Evolutionary conservation across 1,140 invertebrate genomes (phyloP).

Genomic region (Drosophila mayri): DNA sequence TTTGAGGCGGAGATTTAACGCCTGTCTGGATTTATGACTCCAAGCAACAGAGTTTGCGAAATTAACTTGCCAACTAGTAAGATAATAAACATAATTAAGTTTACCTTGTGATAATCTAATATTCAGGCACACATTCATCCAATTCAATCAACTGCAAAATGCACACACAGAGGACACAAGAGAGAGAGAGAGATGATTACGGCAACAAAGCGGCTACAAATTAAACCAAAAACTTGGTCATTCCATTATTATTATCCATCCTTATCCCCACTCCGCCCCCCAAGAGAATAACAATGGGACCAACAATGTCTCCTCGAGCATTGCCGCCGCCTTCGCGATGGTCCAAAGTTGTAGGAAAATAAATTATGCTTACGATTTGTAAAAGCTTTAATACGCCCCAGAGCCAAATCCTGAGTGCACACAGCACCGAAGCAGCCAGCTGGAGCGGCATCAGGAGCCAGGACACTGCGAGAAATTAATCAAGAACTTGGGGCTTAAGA

Average conservation of each 20-base stretch:
- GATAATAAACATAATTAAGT: slow-evolving; percentile 35
- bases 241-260: slow-evolving; percentile 41
- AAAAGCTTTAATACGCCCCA: slow-evolving; percentile 79
- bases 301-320: slow-evolving; percentile 40
- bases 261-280: background rate
- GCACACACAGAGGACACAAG: slow-evolving; percentile 13
- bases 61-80: slow-evolving; percentile 22
- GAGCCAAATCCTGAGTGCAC: slow-evolving; percentile 79
- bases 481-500: background rate
- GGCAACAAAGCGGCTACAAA: slow-evolving; percentile 55
- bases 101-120: slow-evolving; percentile 29
- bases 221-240: slow-evolving; percentile 55
- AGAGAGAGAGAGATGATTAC: background rate
- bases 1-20: slow-evolving; percentile 54
- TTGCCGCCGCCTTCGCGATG: slow-evolving; percentile 6
- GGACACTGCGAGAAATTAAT: slow-evolving; percentile 7
- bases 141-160: slow-evolving; percentile 50
- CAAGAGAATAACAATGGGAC: slow-evolving; percentile 12
- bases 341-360: slow-evolving; percentile 71
- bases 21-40: slow-evolving; percentile 62
- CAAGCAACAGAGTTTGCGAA: slow-evolving; percentile 39
- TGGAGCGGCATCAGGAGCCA: slow-evolving; percentile 30
- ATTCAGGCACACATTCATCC: slow-evolving; percentile 21
- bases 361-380: slow-evolving; percentile 81
- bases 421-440: slow-evolving; percentile 49